Evolutionary conservation across 2,888 invertebrate genomes (phyloP), one percentile per base, ranked within the genome.

Genomic region (Frankliniella fusca): DNA sequence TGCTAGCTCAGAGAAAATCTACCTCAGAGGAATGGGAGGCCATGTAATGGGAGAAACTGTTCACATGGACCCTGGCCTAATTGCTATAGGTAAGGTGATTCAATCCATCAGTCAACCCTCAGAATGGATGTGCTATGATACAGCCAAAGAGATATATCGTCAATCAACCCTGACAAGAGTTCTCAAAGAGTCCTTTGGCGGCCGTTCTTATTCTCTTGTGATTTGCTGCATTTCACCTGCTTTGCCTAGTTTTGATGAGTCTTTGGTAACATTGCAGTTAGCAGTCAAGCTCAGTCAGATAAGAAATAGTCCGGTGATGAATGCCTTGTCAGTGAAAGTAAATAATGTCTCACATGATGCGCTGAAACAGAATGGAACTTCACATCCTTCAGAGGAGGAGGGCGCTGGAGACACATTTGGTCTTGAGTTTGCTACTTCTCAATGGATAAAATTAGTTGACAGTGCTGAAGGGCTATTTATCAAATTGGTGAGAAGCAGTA

Each of bases 401-500:
- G 27, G 10, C 5, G 87, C 87, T 84, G 86, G 87, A 9, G 91
- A 91, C 86, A 87, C 90, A 76, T 94, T 94, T 87, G 93, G 94
- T 70, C 88, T 95, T 82, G 94, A 95, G 87, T 95, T 95, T 90
- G 95, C 95, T 20, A 94, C 95, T 20, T 90, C 93, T 83, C 95
- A 95, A 85, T 93, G 95, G 92, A 92, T 94, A 48, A 95, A 95
- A 87, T 88, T 96, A 83, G 95, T 95, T 10, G 91, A 93, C 7
- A 95, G 95, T 89, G 95, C 95, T 3, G 95, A 95, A 87, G 94
- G 94, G 38, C 88, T 96, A n/a, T 94, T 94, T 88, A 92, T 93
- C 88, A 94, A 92, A 87, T 90, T 95, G 80, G 90, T 94, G 81
- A 90, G 91, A 23, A 93, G 92, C 76, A 93, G 93, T 86, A 90